phyloP scores from a whole-genome alignment of 2,113 vertebrate genomes.

The Trochalopteron elliotii region DNA sequence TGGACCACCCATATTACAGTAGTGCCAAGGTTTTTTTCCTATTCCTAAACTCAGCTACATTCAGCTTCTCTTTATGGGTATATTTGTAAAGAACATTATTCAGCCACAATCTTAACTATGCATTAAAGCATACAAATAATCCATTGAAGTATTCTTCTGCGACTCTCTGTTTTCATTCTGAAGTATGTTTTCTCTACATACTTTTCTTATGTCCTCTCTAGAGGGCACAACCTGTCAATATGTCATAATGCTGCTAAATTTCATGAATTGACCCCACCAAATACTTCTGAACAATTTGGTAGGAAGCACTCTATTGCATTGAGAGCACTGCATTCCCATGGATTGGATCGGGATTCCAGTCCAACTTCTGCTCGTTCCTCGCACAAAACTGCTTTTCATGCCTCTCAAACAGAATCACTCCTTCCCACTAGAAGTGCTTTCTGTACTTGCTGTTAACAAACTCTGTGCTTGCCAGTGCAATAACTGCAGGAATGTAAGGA shows the following conservation, averaged over 20 bases:
- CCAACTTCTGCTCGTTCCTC: background rate
- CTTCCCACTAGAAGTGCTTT: background rate
- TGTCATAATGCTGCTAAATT: background rate
- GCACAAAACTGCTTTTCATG: conserved; percentile 17
- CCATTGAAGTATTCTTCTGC: background rate
- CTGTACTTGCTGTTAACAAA: background rate
- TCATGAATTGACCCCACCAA: background rate
- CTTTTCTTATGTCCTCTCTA: background rate
- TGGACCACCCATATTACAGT: background rate
- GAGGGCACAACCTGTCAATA: background rate
- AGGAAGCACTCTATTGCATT: background rate
- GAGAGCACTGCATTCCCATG: background rate
- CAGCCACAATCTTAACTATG: background rate
- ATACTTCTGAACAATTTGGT: background rate
- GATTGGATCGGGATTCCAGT: background rate
- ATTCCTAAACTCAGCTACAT: background rate
- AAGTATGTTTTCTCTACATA: background rate
- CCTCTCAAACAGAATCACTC: background rate
- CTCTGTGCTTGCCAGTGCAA: background rate
- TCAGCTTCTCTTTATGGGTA: background rate
- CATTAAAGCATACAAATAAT: background rate
- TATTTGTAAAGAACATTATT: background rate
- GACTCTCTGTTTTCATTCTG: background rate
- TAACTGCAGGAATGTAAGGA: background rate
- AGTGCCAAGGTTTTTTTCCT: background rate